These are phyloP conservation scores for Ctenopoma kingsleyae DNA, from an alignment of 2,797 vertebrate genomes.

Conservation along the genomic window DNA sequence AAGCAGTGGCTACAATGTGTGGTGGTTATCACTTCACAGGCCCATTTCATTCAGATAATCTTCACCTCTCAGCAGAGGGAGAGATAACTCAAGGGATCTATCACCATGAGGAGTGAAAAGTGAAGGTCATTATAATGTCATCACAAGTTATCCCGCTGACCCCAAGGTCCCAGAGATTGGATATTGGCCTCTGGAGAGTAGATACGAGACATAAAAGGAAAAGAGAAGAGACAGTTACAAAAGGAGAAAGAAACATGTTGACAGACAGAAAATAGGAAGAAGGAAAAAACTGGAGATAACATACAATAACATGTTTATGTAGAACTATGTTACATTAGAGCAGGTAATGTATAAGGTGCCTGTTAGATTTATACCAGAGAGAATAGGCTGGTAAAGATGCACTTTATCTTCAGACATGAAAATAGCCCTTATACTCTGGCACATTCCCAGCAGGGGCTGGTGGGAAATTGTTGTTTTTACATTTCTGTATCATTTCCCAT, in stretches of 20 bases:
- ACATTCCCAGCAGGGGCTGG: slow-evolving; percentile 82
- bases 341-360: slow-evolving; percentile 76
- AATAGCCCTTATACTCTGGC: slow-evolving; percentile 76
- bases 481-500: slow-evolving; percentile 88
- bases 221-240: slow-evolving; percentile 48
- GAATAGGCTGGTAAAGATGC: slow-evolving; percentile 76
- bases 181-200: slow-evolving; percentile 66
- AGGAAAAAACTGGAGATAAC: slow-evolving; percentile 51
- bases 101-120: slow-evolving; percentile 80
- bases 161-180: slow-evolving; percentile 63
- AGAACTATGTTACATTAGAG: slow-evolving; percentile 63
- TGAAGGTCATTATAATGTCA: slow-evolving; percentile 86
- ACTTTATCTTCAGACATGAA: slow-evolving; percentile 85
- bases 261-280: slow-evolving; percentile 63
- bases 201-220: slow-evolving; percentile 61
- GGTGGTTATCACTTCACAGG: slow-evolving; percentile 81
- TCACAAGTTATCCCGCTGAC: slow-evolving; percentile 77
- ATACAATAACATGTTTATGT: slow-evolving; percentile 69
- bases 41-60: slow-evolving; percentile 83
- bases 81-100: slow-evolving; percentile 78
- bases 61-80: slow-evolving; percentile 82
- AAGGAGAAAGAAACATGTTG: slow-evolving; percentile 61
- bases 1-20: slow-evolving; percentile 76
- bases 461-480: slow-evolving; percentile 88
- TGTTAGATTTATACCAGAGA: slow-evolving; percentile 80